Conservation (phyloP, 2,888 invertebrate genomes). For the Argyresthia albistria region DNA sequence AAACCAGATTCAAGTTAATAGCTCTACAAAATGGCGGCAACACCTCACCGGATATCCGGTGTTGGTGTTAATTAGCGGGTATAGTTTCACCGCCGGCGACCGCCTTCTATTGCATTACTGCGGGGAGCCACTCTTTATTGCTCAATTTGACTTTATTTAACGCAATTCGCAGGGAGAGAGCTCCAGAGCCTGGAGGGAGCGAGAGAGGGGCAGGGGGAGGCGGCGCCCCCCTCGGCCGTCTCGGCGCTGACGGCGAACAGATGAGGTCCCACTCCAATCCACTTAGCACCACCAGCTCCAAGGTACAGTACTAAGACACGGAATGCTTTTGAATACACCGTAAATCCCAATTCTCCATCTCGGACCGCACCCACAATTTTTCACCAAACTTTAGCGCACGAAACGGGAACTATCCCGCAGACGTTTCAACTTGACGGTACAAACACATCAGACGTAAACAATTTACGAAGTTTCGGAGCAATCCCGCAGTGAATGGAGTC, state of each 20-base stretch:
- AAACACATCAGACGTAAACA: constrained; percentile 5
- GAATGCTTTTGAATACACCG: neutral
- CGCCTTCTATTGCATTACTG: constrained; percentile 61
- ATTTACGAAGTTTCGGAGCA: constrained; percentile 9
- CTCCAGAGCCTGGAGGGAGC: too few relatives aligned
- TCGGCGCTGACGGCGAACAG: constrained; percentile 54
- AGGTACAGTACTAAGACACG: constrained; percentile 29
- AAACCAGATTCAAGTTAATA: neutral
- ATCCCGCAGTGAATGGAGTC: constrained; percentile 9
- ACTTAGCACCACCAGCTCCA: constrained; percentile 59
- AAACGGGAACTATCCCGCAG: neutral
- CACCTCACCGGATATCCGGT: constrained; percentile 6
- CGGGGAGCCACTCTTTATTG: constrained; percentile 65
- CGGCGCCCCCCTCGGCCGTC: constrained; percentile 21
- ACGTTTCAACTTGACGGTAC: neutral
- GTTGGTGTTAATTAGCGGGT: constrained; percentile 46
- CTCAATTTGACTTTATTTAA: constrained; percentile 73
- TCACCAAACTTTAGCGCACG: neutral
- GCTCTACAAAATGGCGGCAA: neutral
- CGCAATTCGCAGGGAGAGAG: constrained; percentile 34
- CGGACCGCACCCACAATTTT: neutral
- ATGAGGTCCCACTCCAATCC: constrained; percentile 69
- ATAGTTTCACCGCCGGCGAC: constrained; percentile 41
- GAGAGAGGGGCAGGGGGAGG: too few relatives aligned
- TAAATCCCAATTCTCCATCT: constrained; percentile 1